Conservation (phyloP, 2,113 vertebrate genomes). For the Syrrhaptes paradoxus region DNA sequence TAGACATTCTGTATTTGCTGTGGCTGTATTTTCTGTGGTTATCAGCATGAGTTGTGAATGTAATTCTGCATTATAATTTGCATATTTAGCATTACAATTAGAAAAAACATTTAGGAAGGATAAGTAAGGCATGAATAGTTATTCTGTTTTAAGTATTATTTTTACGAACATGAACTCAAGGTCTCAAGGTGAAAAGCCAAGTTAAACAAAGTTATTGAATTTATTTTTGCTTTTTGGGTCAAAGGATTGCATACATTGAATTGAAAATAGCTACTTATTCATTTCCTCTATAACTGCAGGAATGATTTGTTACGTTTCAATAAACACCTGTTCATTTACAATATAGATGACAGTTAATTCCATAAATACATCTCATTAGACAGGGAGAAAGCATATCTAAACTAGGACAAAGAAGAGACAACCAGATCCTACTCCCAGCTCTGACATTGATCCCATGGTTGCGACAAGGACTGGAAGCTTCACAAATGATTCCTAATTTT, state of each 20-base stretch:
- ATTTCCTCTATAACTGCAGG: background rate
- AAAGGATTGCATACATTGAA: conserved; percentile 2
- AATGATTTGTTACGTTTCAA: conserved; percentile 9
- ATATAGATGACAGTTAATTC: conserved; percentile 2
- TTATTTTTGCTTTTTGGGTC: conserved; percentile 14
- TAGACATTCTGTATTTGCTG: background rate
- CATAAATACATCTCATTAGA: background rate
- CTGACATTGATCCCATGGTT: background rate
- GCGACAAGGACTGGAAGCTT: background rate
- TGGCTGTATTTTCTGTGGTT: background rate
- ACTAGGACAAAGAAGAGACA: background rate
- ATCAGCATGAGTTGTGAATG: conserved; percentile 13
- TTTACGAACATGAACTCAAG: background rate
- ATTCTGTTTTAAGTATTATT: conserved; percentile 22
- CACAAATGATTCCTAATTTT: background rate
- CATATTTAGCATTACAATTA: conserved; percentile 41
- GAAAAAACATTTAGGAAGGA: conserved; percentile 44
- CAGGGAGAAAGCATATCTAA: background rate
- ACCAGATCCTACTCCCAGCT: background rate
- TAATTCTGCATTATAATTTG: conserved; percentile 59
- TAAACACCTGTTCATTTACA: conserved; percentile 21
- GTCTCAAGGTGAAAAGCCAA: background rate
- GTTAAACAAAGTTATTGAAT: conserved; percentile 8
- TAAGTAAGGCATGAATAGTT: conserved; percentile 29
- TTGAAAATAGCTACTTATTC: background rate